Conservation (phyloP, 2,113 vertebrate species). For the Gymnarchus niloticus region DNA sequence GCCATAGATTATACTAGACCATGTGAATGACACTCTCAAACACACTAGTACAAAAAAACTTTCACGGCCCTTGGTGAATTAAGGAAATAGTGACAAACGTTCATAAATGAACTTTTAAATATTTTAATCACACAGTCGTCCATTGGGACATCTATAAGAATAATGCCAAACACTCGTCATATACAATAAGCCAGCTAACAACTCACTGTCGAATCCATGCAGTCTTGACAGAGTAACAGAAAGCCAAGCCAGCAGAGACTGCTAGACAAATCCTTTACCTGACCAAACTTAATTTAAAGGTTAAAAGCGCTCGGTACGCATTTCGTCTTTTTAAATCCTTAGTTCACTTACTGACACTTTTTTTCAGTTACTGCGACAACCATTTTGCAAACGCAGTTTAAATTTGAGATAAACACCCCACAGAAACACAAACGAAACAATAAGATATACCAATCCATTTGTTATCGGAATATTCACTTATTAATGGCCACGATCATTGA, state of each 20-base stretch:
- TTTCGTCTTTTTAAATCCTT: background rate
- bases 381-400: conserved; percentile 17
- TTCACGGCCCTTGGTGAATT: background rate
- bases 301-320: background rate
- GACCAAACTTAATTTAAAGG: background rate
- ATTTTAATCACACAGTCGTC: background rate
- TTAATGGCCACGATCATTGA: background rate
- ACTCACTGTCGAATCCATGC: background rate
- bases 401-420: background rate
- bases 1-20: background rate
- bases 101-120: background rate
- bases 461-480: background rate
- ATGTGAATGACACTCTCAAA: background rate
- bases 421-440: background rate
- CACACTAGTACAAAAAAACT: background rate
- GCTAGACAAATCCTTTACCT: background rate
- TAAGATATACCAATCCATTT: background rate
- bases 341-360: background rate
- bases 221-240: background rate
- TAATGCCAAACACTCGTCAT: background rate
- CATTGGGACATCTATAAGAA: background rate
- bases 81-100: background rate
- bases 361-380: background rate
- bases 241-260: background rate
- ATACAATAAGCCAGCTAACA: background rate